Evolutionary conservation across 2,888 invertebrate genomes (phyloP), one percentile per base, ranked within the genome.

Genomic region (Nebria brevicollis): DNA sequence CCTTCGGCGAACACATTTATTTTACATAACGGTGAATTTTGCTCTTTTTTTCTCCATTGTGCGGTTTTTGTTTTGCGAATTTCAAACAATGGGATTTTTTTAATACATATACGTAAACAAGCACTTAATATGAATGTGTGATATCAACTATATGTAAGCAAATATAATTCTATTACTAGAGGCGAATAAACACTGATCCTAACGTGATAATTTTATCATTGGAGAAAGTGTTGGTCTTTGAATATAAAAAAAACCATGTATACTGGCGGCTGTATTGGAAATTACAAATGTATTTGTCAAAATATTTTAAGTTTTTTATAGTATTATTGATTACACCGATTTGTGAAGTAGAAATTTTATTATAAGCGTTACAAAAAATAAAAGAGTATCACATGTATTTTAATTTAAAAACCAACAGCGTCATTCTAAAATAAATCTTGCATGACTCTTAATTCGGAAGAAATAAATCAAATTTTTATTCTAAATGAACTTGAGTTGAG

Each of bases 11-110:
- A 5, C 34, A 66, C 25, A 70, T 25, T n/a, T 70, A 13, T 13
- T 70, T 70, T 70, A 70, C 70, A 70, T 70, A 70, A 70, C 70
- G 25, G 70, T 70, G 26, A 13, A 11, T 70, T 70, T 70, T 7
- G 11, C 11, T 70, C 20, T 20, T 20, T 25, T 70, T 25, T 34
- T 11, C 70, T 54, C 8, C 54, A 0, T 54, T 68, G n/a, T 13
- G 68, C 25, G 15, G 2, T 15, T 68, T 25, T 25, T 26, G 11
- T 70, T 70, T 70, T 2, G 34, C 70, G 25, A 20, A 70, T 70
- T 70, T 70, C 70, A 70, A 70, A 70, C 70, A 70, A 70, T 25
- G 25, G 25, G 70, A 70, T 70, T 13, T 54, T 13, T 7, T 54
- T 3, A 6, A 54, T 13, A 13, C 13, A 54, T 54, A 34, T 34